Evolutionary conservation across 2,797 vertebrate genomes (phyloP), one percentile per base, ranked within the genome.

Genomic region (Callimico goeldii): DNA sequence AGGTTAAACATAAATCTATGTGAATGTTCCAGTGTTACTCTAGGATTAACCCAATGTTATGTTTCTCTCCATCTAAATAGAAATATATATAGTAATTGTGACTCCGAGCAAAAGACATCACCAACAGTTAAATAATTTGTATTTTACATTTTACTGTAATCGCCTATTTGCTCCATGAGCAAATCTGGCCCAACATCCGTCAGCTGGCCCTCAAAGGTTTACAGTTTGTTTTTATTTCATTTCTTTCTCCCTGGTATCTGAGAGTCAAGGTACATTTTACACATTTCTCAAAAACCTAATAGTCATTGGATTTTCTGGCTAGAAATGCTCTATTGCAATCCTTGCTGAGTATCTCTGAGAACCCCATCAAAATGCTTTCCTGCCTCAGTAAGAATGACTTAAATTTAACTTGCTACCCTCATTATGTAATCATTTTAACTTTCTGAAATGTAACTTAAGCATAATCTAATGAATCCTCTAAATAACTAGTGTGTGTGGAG

Each of bases 361-460:
- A 95, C 48, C 10, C 5, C 58, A 89, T 28, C 52, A 79, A 75
- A 88, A 89, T 26, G 90, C 8, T 90, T 90, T 81, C 39, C 67
- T 94, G 90, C 12, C 50, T 95, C 72, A 91, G 67, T 15, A 90
- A 77, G 19, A 96, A 19, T 26, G 90, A 87, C 26, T 87, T 81
- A 86, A 91, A 39, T 48, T 81, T 46, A 89, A 64, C 39, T 50
- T 76, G 26, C 83, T 85, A 67, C 22, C 36, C 12, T 90, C 72
- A 77, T 46, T 57, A 85, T 55, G 22, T 36, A 93, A 73, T 36
- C 55, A 39, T 88, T 58, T 76, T 72, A 75, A 64, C 52, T 52
- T 22, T 93, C 30, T 79, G 48, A 73, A 84, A 73, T 73, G 22
- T 43, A 96, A 96, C 39, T 83, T 70, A 80, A 83, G 33, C n/a